These are phyloP conservation scores for Rhagoletis pomonella DNA, from an alignment of 1,140 invertebrate genomes.

Conservation along the genomic window DNA sequence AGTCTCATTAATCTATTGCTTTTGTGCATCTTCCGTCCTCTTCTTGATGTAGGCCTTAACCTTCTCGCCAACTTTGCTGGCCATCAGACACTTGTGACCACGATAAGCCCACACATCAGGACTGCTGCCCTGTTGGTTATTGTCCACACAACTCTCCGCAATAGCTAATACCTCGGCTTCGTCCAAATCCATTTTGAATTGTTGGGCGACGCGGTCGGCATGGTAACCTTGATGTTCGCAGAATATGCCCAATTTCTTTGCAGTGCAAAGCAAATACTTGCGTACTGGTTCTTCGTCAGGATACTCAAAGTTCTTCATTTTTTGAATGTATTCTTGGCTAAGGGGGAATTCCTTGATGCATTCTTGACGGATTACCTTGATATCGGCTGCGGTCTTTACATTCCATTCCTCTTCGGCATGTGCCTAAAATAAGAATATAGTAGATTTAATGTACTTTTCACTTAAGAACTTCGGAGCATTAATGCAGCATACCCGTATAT, in stretches of 20 bases:
- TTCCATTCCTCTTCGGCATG: conserved; percentile 65
- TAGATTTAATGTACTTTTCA: background rate
- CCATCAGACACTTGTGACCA: conserved; percentile 69
- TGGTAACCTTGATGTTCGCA: conserved; percentile 68
- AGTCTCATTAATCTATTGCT: conserved; percentile 13
- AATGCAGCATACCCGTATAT: background rate
- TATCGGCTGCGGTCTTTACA: conserved; percentile 64
- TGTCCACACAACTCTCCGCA: conserved; percentile 66
- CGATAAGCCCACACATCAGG: conserved; percentile 68
- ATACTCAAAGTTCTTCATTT: conserved; percentile 66
- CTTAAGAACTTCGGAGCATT: background rate
- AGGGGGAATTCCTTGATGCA: conserved; percentile 65
- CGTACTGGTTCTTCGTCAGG: conserved; percentile 67
- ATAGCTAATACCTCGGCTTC: conserved; percentile 67
- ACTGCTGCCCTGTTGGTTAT: conserved; percentile 62
- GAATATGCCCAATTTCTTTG: conserved; percentile 68
- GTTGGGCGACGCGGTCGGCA: conserved; percentile 69
- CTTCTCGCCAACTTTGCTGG: conserved; percentile 69
- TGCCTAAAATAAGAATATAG: conserved; percentile 56
- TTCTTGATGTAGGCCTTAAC: conserved; percentile 63
- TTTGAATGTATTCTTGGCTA: conserved; percentile 60
- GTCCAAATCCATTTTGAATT: conserved; percentile 70
- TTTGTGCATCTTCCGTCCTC: conserved; percentile 62
- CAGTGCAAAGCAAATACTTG: conserved; percentile 66
- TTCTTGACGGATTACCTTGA: conserved; percentile 64